Evolutionary conservation across 2,888 invertebrate species (phyloP), one percentile per base, ranked within the genome.

Genomic region (Chaetogeoica ovagalla): DNA sequence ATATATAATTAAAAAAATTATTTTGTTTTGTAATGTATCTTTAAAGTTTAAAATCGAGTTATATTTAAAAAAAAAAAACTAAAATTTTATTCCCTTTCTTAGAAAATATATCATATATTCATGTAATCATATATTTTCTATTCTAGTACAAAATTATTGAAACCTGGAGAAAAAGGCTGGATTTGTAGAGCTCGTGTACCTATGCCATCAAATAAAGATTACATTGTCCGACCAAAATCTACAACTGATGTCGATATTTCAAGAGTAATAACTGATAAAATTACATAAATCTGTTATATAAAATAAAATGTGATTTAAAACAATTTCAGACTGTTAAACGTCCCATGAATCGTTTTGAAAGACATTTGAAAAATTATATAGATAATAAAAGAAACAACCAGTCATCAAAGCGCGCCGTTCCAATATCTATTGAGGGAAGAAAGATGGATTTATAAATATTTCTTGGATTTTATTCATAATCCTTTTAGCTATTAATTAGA

Each of bases 121-220:
- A 48, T 9, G 11, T 48, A 66, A 66, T 68, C 11, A n/a, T 37
- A 63, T 37, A 9, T 21, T 65, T 69, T 81, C 62, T 71, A 0
- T 60, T 81, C 68, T 66, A 77, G 79, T 83, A 84, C 17, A 82
- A 92, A 92, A 86, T 88, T 91, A 74, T 87, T 95, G 82, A 90
- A 96, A 81, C 98, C 98, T 0, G 98, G 98, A 82, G 97, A 97
- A 86, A 93, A 94, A 83, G 98, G 98, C 62, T 98, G 96, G 96
- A 92, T 97, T 83, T 92, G 93, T 55, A 89, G 98, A 85, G 98
- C 98, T 19, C 90, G 98, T 82, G 98, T 99, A 81, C 99, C 99
- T 37, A 87, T 91, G 86, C 97, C 97, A 39, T 96, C 97, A 72
- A 96, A 93, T 86, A 98, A 96, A 88, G 98, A 98, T 87, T 99